phyloP scores from a whole-genome alignment of 2,113 vertebrate genomes.

The Alligator mississippiensis region DNA sequence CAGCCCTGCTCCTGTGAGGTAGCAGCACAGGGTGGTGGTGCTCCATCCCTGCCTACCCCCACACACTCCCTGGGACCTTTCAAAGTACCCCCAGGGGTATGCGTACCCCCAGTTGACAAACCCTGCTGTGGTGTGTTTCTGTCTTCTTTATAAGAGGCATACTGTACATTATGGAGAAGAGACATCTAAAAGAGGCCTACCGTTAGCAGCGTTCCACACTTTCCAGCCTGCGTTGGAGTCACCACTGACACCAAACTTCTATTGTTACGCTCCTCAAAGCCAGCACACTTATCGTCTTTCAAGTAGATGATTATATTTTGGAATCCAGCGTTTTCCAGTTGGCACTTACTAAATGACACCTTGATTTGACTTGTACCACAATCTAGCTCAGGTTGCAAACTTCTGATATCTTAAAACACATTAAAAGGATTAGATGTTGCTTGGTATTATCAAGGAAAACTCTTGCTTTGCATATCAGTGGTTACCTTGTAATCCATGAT shows the following conservation, averaged over 20 bases:
- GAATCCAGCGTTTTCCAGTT: constrained; percentile 34
- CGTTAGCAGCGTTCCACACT: constrained; percentile 12
- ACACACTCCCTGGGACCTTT: no score
- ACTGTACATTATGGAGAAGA: no score
- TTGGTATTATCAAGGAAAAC: neutral
- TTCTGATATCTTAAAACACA: constrained; percentile 3
- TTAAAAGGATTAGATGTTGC: neutral
- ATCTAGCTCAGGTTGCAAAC: constrained; percentile 31
- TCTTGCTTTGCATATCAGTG: neutral
- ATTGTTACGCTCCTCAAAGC: constrained; percentile 20
- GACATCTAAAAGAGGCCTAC: neutral
- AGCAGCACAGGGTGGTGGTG: no score
- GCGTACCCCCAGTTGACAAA: no score
- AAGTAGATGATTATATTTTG: constrained; percentile 47
- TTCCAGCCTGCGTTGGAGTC: constrained; percentile 36
- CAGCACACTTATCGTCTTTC: constrained; percentile 14
- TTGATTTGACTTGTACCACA: constrained; percentile 47
- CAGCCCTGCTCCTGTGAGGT: no score
- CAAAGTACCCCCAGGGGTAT: no score
- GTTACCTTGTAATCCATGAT: neutral
- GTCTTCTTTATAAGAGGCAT: no score
- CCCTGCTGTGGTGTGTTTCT: no score
- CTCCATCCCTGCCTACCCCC: no score
- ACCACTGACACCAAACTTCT: constrained; percentile 34
- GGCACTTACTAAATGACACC: constrained; percentile 40